These are phyloP conservation scores for Scolopax rusticola DNA, from an alignment of 2,797 vertebrate species.

Conservation along the genomic window DNA sequence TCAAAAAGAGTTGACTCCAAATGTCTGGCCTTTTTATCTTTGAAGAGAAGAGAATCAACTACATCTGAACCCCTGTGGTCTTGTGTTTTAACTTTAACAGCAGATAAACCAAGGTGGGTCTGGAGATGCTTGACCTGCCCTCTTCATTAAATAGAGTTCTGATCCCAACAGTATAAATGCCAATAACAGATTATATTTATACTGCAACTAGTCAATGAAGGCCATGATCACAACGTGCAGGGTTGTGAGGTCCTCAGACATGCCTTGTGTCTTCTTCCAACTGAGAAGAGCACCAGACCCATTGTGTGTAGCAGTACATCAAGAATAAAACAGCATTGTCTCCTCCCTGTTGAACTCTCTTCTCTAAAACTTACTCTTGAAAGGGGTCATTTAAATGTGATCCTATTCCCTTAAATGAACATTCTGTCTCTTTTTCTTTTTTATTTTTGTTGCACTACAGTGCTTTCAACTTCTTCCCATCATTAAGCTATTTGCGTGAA, in stretches of 20 bases:
- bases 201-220: neutral
- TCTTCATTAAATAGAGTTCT: neutral
- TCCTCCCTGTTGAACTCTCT: fast-evolving
- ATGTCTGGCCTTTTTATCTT: neutral
- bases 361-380: neutral
- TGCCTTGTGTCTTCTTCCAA: fast-evolving
- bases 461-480: conserved; percentile 66
- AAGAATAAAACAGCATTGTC: neutral
- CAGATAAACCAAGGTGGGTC: neutral
- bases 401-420: neutral
- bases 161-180: neutral
- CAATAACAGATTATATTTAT: neutral
- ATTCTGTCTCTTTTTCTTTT: neutral
- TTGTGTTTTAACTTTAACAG: neutral
- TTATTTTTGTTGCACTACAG: neutral
- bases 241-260: neutral
- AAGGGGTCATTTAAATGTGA: neutral
- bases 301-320: neutral
- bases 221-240: neutral
- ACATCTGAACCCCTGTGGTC: neutral
- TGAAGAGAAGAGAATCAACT: neutral
- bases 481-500: conserved; percentile 72
- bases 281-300: neutral
- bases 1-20: neutral
- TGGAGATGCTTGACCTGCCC: neutral